Evolutionary conservation across 2,888 invertebrate genomes (phyloP), one percentile per base, ranked within the genome.

Genomic region (Papilio protenor): DNA sequence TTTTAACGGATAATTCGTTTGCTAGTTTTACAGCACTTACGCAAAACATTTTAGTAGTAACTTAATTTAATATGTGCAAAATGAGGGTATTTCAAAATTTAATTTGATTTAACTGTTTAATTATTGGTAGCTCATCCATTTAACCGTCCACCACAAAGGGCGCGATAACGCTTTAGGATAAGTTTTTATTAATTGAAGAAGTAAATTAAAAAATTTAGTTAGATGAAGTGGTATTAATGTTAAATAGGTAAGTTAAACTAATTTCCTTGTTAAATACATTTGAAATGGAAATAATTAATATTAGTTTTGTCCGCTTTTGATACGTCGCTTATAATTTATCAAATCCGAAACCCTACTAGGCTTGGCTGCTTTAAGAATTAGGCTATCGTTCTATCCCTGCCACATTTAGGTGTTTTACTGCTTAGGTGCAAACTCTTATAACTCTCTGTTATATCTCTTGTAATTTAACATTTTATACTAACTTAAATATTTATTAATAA

Each of bases 51-150:
- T 18, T n/a, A 12, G 23, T 59, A 18, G 57, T 23, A 23, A 59
- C 10, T 45, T 47, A 23, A 47, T 14, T 18, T 33, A 61, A 61
- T 12, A n/a, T 55, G 23, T 40, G 1, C 33, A 18, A 49, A 2
- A 52, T 64, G 66, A 52, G 66, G 75, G 75, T 75, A 75, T 27
- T 33, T 33, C 5, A 12, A 75, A 16, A 52, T 75, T 49, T 66
- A 2, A 66, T 40, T 40, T 10, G 27, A 66, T 40, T n/a, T 66
- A 66, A 66, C 66, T n/a, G 66, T 40, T 16, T 21, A 33, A 27
- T 64, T 64, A 33, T 40, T 66, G 18, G n/a, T 18, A 11, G 18
- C 11, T 66, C 40, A 66, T 66, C n/a, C 66, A 66, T 66, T 66
- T 66, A n/a, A n/a, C n/a, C 66, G 66, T 66, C 33, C 18, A 27